Evolutionary conservation across 2,113 vertebrate genomes (phyloP).

Genomic region (Romanogobio albipinnatus): DNA sequence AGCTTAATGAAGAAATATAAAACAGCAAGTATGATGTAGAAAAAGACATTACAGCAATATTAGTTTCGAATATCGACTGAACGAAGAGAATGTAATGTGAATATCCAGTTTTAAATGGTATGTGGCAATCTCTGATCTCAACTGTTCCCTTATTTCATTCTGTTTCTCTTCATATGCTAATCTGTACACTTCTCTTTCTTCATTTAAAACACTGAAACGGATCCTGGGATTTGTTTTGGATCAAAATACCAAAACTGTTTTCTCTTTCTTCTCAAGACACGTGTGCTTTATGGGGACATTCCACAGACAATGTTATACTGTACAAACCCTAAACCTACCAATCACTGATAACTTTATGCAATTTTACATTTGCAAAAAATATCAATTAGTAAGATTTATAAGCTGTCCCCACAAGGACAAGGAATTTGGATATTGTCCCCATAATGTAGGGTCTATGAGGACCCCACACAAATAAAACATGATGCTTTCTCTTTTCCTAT

Average conservation of each 20-base stretch:
- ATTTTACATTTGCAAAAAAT: too few species aligned
- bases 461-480: not conserved
- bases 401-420: too few species aligned
- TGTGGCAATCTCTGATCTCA: not conserved
- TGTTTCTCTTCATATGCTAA: not conserved
- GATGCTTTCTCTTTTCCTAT: not conserved
- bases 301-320: too few species aligned
- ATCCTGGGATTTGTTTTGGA: slow-evolving; percentile 40
- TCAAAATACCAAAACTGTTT: slow-evolving; percentile 35
- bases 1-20: not conserved
- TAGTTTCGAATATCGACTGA: not conserved
- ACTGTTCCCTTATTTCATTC: not conserved
- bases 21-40: not conserved
- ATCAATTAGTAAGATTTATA: too few species aligned
- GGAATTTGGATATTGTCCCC: too few species aligned
- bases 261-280: not conserved
- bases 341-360: too few species aligned
- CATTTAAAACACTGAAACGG: slow-evolving; percentile 16
- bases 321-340: too few species aligned
- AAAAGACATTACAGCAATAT: not conserved
- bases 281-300: not conserved
- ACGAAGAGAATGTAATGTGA: not conserved
- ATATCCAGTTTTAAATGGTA: not conserved
- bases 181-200: slow-evolving; percentile 1
- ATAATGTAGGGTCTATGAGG: too few species aligned